These are phyloP conservation scores for Girardinichthys multiradiatus DNA, from an alignment of 2,113 vertebrate species.

Conservation along the genomic window DNA sequence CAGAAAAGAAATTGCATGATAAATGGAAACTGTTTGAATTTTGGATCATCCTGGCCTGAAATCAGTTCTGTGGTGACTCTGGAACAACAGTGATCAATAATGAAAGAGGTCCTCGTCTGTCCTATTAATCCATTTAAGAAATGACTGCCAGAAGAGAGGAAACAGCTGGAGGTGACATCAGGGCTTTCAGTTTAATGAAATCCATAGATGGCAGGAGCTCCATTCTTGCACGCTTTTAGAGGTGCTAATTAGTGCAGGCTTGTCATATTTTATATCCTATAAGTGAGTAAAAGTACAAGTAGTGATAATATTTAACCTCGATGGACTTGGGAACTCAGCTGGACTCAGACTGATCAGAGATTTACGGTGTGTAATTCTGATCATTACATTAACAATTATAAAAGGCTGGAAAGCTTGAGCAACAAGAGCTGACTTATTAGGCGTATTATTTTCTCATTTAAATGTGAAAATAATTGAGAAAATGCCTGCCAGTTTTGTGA, in stretches of 20 bases:
- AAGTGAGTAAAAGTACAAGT: background rate
- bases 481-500: background rate
- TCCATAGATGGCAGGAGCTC: background rate
- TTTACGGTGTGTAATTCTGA: background rate
- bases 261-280: background rate
- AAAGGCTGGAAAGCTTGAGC: too few relatives aligned
- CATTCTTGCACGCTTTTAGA: conserved; percentile 9
- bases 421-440: too few relatives aligned
- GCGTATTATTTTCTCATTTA: too few relatives aligned
- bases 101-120: conserved; percentile 34
- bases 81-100: conserved; percentile 56
- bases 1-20: conserved; percentile 31
- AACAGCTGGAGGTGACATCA: conserved; percentile 8
- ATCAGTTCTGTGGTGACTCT: conserved; percentile 32
- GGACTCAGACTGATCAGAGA: background rate
- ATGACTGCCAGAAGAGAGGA: conserved; percentile 13
- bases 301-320: background rate
- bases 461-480: too few relatives aligned
- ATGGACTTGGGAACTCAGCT: background rate
- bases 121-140: conserved; percentile 56
- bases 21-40: conserved; percentile 4
- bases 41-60: conserved; percentile 6
- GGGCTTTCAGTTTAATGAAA: conserved; percentile 65
- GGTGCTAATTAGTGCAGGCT: conserved; percentile 4
- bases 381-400: too few relatives aligned